phyloP scores from a whole-genome alignment of 2,888 invertebrate genomes.

The Willowsia nigromaculata region DNA sequence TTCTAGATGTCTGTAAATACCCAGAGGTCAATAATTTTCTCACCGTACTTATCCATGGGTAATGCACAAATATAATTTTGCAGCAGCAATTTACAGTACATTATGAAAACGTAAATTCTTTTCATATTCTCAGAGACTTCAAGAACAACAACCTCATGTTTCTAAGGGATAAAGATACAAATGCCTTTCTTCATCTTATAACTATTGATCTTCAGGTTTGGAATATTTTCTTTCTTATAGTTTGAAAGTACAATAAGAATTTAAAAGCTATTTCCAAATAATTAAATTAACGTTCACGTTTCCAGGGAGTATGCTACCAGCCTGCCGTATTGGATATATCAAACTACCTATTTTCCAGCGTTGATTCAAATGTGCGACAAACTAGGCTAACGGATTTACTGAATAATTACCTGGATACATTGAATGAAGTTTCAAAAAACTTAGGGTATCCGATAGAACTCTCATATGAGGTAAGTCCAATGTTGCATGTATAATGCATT shows the following conservation, averaged over 20 bases:
- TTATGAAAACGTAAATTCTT: not conserved
- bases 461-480: not conserved
- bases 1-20: too few species aligned
- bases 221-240: too few species aligned
- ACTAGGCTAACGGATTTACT: not conserved
- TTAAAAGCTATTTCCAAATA: not conserved
- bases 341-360: not conserved
- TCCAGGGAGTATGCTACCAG: not conserved
- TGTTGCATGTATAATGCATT: too few species aligned
- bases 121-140: not conserved
- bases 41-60: too few species aligned
- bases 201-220: not conserved
- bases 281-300: not conserved
- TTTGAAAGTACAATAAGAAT: too few species aligned
- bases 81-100: too few species aligned
- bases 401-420: not conserved
- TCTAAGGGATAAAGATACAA: not conserved
- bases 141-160: not conserved
- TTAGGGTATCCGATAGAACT: not conserved
- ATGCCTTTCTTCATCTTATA: not conserved
- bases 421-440: not conserved
- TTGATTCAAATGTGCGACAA: not conserved
- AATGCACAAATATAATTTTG: too few species aligned
- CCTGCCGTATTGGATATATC: not conserved
- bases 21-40: too few species aligned